These are phyloP conservation scores for Tapirus indicus DNA, from an alignment of 2,797 vertebrate species.

Conservation along the genomic window DNA sequence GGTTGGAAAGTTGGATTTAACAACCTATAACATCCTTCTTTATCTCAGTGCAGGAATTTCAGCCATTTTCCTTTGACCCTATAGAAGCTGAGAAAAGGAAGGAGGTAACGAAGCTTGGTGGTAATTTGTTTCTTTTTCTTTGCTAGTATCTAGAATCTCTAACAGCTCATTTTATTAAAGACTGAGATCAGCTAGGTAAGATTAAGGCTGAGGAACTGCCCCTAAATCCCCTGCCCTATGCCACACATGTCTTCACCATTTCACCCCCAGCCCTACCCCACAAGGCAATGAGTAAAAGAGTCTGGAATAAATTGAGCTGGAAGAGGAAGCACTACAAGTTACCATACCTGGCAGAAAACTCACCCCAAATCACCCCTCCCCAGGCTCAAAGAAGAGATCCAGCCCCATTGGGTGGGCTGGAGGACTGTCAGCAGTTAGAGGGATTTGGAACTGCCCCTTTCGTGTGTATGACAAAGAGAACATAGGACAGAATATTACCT, in stretches of 20 bases:
- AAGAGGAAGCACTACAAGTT: background rate
- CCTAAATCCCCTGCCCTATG: background rate
- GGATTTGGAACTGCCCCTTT: background rate
- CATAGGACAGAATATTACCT: background rate
- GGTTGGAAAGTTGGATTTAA: background rate
- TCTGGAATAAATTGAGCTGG: background rate
- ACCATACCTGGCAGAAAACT: background rate
- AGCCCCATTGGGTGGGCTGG: background rate
- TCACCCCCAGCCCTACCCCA: background rate
- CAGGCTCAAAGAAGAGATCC: background rate
- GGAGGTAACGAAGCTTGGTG: background rate
- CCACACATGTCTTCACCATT: background rate
- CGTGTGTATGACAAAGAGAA: background rate
- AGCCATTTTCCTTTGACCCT: conserved; percentile 1
- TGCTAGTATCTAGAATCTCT: background rate
- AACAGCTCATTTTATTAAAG: background rate
- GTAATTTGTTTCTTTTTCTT: background rate
- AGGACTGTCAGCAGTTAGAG: background rate
- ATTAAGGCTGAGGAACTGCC: background rate
- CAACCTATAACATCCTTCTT: background rate
- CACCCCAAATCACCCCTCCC: background rate
- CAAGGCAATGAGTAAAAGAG: background rate
- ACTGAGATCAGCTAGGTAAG: background rate
- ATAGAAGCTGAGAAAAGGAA: background rate
- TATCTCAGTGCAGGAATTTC: background rate